Base-by-base conservation (phyloP, 2,888 invertebrate genomes). In the Melikaiella ostensackeni region DNA sequence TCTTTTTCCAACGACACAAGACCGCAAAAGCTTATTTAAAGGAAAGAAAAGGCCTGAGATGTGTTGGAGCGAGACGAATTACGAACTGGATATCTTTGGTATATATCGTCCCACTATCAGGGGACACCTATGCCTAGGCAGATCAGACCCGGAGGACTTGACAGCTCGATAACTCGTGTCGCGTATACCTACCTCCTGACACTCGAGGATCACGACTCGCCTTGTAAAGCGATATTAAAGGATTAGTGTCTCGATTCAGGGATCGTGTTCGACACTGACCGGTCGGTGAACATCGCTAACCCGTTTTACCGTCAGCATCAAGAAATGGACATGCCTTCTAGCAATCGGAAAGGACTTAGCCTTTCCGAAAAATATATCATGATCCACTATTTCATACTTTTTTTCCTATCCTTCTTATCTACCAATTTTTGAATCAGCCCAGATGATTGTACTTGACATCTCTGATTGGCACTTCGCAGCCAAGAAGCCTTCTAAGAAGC, bases 151-250 rank as follows among this genome's bases (percentile, higher is more conserved):
- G 42, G 42, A 75, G 33, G 61, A 75, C 73, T 75, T 80, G 87
- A 88, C 86, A 83, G 77, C 78, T 77, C 77, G 79, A 80, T 80
- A 82, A 84, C 85, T 84, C 80, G 82, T 84, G 85, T 79, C 79
- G 83, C 85, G 84, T 84, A 78, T 78, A 79, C 83, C 84, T 81
- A 83, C 84, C 85, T 84, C 80, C 82, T 82, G 85, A 88, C 86
- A 83, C 84, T 77, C 78, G 81, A 64, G 74, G 81, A 84, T 82
- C 80, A 78, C 80, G 81, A 79, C 76, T 79, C 79, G 82, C 82
- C 84, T 85, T 84, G 87, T 86, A 85, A 86, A 85, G 83, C 82
- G 86, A 88, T 88, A 86, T 85, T 81, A 84, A 83, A 79, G 86
- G 86, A 89, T 89, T 88, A 88, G 86, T 80, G 84, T 84, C 85